Evolutionary conservation across 2,888 invertebrate species (phyloP), one percentile per base, ranked within the genome.

Genomic region (Erpobdella octoculata): DNA sequence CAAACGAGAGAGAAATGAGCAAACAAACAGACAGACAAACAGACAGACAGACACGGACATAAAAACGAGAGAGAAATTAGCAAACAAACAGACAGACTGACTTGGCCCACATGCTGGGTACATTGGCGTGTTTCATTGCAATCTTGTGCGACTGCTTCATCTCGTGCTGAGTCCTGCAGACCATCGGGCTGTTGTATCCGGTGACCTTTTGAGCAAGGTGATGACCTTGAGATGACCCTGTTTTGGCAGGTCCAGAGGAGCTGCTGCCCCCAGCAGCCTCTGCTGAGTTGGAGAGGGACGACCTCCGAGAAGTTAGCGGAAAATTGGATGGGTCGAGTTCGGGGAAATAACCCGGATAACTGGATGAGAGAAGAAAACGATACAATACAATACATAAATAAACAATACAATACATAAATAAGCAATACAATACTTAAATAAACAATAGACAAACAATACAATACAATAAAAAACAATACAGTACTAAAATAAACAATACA

Each of bases 121-220:
- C 88, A 73, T 85, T 84, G 46, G 86, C 85, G 81, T 87, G 83
- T 76, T 86, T 88, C 79, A 87, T 85, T 28, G 90, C 90, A 80
- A 80, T 77, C 86, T 90, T 90, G 84, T 93, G 93, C 5, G 95
- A 92, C 18, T 90, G 89, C 81, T 91, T 91, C 25, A 95, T 91
- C 86, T 97, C 97, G 78, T 96, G 93, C 81, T 95, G 94, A 9
- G 95, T 95, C 77, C 97, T 86, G 5, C 91, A 86, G 0, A 93
- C 93, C 87, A 96, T 90, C 0, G 95, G 95, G 77, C 92, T 92
- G 73, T 78, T 78, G 12, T 79, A 12, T 71, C 65, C 46, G 73
- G 76, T 74, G 78, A 79, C 35, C 73, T 72, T 38, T 76, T 76
- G 25, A 78, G 67, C 18, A 18, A 41, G 48, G 46, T 25, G 66